Evolutionary conservation across 2,797 vertebrate genomes (phyloP), one percentile per base, ranked within the genome.

Genomic region (Rhinogobio ventralis): DNA sequence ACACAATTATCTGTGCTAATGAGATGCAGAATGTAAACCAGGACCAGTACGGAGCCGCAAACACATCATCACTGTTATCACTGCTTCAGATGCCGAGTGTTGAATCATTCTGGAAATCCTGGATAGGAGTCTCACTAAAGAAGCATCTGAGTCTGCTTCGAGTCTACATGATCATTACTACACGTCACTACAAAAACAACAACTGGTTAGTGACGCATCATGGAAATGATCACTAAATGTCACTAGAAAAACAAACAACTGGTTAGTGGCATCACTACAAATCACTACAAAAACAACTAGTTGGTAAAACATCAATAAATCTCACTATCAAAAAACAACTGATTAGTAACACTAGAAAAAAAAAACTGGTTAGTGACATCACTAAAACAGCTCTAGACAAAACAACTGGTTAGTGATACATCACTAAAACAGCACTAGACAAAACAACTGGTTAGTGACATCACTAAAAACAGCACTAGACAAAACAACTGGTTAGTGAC

Each of bases 11-110:
- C 39, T 17, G 39, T 81, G 49, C n/a, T 71, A 71, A 81, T 55
- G 51, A 81, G 14, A 81, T 57, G 79, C 49, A 23, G 23, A 60
- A 46, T 2, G 4, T 72, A 72, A 77, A 55, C 36, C 36, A 82
- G 28, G 13, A 72, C 68, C 39, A 62, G 25, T 20, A 49, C 9
- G 3, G 55, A 45, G 30, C 11, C 11, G 5, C 30, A 30, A 25
- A 68, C 20, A 82, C 23, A 72, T 72, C 17, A 17, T 17, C 79
- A 23, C 53, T 15, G 33, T 45, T 68, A 36, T 39, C 28, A 53
- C 42, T 5, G 30, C 25, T 30, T 7, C 15, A 51, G 25, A 53
- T n/a, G 49, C 30, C 46, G 25, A 51, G 28, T 10, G 57, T 13
- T 49, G 28, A 10, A 23, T 53, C 78, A 68, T 51, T 20, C 23